Base-by-base conservation (phyloP, 2,888 invertebrate species). In the Chloromyia formosa region DNA sequence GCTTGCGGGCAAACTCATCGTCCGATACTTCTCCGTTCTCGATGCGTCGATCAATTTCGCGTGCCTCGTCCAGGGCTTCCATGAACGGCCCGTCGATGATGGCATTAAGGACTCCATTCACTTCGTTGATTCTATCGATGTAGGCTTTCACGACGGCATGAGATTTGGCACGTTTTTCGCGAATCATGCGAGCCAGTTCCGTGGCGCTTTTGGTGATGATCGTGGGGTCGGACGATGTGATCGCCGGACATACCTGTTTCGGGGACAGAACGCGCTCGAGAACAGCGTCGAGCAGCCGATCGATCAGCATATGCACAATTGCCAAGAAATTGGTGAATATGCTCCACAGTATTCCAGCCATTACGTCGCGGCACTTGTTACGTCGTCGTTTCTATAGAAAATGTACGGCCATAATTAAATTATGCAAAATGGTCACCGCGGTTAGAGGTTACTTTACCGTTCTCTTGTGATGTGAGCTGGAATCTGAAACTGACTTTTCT, bases 31-130 rank as follows among this genome's bases (percentile, higher is more conserved):
- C 82, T 0, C 89, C 89, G 58, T 84, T 86, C 35, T 87, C 87
- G 23, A 97, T 88, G 73, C 90, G 85, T 61, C 86, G 83, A 83
- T 97, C 97, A 4, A 95, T 88, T 75, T 87, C 86, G 75, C 87
- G 87, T 0, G 97, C 96, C 80, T 96, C 94, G 62, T 90, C 85
- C 0, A 97, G 81, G 0, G 97, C 96, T 1, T 88, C 91, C 9
- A 90, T 87, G 82, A 91, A 97, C 72, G 95, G 88, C 49, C 94
- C 90, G 80, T 94, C 94, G 0, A 95, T 93, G 0, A 97, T 88
- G 0, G 95, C 93, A 85, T 97, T 97, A 56, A 96, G 80, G 14
- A 92, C 82, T 0, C 88, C 87, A 83, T 97, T 95, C 0, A 82
- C 79, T 81, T 89, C 88, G 78, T 91, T 89, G 64, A 95, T 94